Conservation (phyloP, 2,888 invertebrate species). For the Anorthoa munda region DNA sequence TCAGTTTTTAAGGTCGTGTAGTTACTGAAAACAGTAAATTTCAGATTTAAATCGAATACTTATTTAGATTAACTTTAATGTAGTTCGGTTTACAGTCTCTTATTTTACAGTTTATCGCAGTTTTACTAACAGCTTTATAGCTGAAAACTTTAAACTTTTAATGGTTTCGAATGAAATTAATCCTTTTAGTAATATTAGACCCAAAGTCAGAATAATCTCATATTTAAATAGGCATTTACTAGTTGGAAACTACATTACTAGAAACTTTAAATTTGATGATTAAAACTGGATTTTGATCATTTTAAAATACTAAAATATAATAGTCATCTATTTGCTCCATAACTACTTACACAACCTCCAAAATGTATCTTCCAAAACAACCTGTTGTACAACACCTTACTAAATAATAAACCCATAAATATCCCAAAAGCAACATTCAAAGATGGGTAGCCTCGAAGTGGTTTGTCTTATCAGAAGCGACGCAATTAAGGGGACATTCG, state of each 20-base stretch:
- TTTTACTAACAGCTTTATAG: background rate
- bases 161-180: slow-evolving; percentile 1
- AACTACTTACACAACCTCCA: background rate
- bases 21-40: background rate
- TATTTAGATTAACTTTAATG: slow-evolving; percentile 14
- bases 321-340: background rate
- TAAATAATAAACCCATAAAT: slow-evolving; percentile 49
- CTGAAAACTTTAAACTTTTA: slow-evolving; percentile 19
- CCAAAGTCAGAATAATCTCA: background rate
- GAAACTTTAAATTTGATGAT: background rate
- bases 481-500: slow-evolving; percentile 77
- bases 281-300: slow-evolving; percentile 3
- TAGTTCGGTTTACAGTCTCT: slow-evolving; percentile 7
- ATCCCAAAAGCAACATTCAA: slow-evolving; percentile 62
- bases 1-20: background rate
- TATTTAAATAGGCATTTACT: background rate
- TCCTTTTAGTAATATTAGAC: slow-evolving; percentile 5
- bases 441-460: slow-evolving; percentile 67
- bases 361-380: slow-evolving; percentile 17
- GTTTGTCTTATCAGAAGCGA: slow-evolving; percentile 66
- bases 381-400: background rate
- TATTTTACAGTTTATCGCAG: background rate
- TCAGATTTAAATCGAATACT: slow-evolving; percentile 1
- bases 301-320: no score
- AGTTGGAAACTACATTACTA: slow-evolving; percentile 2